Conservation (phyloP, 2,888 invertebrate species). For the Aporophyla nigra region DNA sequence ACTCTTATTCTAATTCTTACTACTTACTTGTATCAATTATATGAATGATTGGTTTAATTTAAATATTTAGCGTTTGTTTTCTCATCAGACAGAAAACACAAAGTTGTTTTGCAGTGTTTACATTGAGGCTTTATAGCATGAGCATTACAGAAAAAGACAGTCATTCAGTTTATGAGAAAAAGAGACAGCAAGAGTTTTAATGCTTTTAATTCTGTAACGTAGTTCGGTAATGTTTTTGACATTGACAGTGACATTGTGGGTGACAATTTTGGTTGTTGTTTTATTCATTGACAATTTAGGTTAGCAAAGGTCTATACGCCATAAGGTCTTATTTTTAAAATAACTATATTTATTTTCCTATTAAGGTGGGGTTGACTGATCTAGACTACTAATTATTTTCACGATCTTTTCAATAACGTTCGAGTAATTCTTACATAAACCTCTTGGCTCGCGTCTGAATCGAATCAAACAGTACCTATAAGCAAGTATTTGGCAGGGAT, state of each 20-base stretch:
- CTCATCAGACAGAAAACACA: conserved; percentile 25
- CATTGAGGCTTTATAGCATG: not conserved
- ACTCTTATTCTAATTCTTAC: conserved; percentile 12
- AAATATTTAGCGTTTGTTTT: conserved; percentile 31
- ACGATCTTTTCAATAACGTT: too few relatives aligned
- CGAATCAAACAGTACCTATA: not conserved
- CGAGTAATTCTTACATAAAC: too few relatives aligned
- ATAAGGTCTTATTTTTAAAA: not conserved
- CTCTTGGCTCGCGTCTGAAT: not conserved
- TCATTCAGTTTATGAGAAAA: not conserved
- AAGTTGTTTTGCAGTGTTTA: conserved; percentile 18
- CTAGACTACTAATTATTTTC: too few relatives aligned
- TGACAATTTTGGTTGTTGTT: not conserved
- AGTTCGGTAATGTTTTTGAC: not conserved
- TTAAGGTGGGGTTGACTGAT: not conserved
- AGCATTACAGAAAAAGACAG: not conserved
- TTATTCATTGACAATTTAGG: too few relatives aligned
- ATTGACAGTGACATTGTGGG: conserved; percentile 23
- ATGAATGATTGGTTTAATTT: not conserved
- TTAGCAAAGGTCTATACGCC: not conserved
- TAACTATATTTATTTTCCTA: too few relatives aligned
- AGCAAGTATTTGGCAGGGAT: not conserved
- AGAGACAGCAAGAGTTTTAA: conserved; percentile 18
- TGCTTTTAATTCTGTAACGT: not conserved
- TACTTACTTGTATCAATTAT: conserved; percentile 29